Percentiles rank a stretch among this genome's conserved stretches.
phyloP scores from a whole-genome alignment of 2,888 invertebrate genomes.

The Smittia aterrima region DNA sequence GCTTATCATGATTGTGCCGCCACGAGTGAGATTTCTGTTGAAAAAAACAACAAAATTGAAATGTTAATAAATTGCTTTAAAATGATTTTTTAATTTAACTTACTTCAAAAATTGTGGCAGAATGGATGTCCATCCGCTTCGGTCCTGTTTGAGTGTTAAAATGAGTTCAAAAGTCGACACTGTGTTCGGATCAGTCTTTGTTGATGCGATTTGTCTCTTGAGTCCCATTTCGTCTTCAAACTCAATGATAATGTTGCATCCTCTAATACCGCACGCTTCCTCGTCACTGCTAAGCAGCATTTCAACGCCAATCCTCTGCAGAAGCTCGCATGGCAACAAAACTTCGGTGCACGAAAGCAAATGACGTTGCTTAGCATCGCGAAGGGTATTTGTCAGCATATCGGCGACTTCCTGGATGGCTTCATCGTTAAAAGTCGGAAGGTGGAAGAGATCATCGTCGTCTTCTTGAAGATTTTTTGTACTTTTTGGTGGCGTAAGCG shows the following conservation, averaged over 20 bases:
- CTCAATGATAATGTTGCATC: slow-evolving; percentile 81
- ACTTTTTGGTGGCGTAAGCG: slow-evolving; percentile 13
- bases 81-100: slow-evolving; percentile 61
- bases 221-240: slow-evolving; percentile 68
- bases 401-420: slow-evolving; percentile 62
- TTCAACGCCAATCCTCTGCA: slow-evolving; percentile 74
- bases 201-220: slow-evolving; percentile 70
- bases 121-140: slow-evolving; percentile 81
- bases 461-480: slow-evolving; percentile 21
- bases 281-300: slow-evolving; percentile 80
- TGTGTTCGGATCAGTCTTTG: slow-evolving; percentile 82
- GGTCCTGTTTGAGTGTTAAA: slow-evolving; percentile 69
- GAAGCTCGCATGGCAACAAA: slow-evolving; percentile 77
- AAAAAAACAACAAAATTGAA: slow-evolving; percentile 9
- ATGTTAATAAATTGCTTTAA: neutral
- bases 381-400: slow-evolving; percentile 73
- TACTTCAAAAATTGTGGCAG: slow-evolving; percentile 88
- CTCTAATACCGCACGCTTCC: slow-evolving; percentile 86
- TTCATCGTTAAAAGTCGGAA: slow-evolving; percentile 47
- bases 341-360: slow-evolving; percentile 79
- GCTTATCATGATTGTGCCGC: slow-evolving; percentile 85
- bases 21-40: slow-evolving; percentile 76
- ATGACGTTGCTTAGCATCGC: slow-evolving; percentile 76
- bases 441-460: neutral
- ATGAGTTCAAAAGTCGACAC: slow-evolving; percentile 89